A percentile compares a stretch with the other conserved stretches of the same genome.
Conservation (phyloP, 2,888 invertebrate species). For the Tiphia femorata region DNA sequence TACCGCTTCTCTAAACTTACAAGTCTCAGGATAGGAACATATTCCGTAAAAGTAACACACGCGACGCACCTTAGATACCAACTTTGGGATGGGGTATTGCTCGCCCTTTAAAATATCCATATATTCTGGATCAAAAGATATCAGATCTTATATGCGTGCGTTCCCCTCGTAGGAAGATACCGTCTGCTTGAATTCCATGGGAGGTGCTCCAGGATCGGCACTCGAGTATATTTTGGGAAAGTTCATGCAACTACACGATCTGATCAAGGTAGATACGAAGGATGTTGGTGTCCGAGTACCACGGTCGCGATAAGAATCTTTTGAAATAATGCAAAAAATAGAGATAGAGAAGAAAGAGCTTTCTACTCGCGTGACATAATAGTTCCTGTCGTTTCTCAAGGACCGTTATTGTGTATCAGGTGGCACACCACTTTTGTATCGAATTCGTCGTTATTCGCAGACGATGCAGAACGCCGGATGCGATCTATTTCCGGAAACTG, state of each 20-base stretch:
- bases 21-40: not conserved
- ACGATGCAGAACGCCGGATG: slow-evolving; percentile 77
- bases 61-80: not conserved
- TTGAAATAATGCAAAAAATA: too few relatives aligned
- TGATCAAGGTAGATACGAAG: slow-evolving; percentile 78
- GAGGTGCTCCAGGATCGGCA: slow-evolving; percentile 73
- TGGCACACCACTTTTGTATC: too few relatives aligned
- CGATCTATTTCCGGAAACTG: slow-evolving; percentile 86
- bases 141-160: not conserved
- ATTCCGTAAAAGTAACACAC: not conserved
- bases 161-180: slow-evolving; percentile 63
- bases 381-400: too few relatives aligned
- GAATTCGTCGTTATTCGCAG: too few relatives aligned
- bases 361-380: too few relatives aligned
- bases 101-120: too few relatives aligned
- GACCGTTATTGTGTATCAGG: too few relatives aligned
- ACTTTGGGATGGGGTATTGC: not conserved
- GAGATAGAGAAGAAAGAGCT: too few relatives aligned
- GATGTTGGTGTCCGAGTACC: too few relatives aligned
- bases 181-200: slow-evolving; percentile 65
- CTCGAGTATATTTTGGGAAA: slow-evolving; percentile 74
- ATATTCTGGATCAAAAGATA: too few relatives aligned
- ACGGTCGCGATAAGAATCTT: too few relatives aligned
- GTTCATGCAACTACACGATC: slow-evolving; percentile 73
- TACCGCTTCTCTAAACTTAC: too few relatives aligned